Evolutionary conservation across 2,888 invertebrate genomes (phyloP).

Genomic region (Tipula helvola): DNA sequence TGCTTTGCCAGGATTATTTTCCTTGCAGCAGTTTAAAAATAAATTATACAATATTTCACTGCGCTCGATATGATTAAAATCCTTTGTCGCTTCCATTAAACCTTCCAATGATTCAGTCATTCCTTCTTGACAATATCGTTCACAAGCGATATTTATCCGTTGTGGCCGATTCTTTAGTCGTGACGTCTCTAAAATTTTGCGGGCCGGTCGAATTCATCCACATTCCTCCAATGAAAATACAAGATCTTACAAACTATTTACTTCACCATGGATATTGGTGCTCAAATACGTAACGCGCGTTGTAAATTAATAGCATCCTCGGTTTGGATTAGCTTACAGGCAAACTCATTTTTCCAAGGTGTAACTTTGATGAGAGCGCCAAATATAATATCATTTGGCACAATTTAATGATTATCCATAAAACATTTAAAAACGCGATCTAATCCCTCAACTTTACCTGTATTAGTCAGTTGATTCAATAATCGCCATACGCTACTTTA

Average conservation of each 20-base stretch:
- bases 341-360: constrained; percentile 64
- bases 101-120: constrained; percentile 58
- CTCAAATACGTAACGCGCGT: constrained; percentile 67
- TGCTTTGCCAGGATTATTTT: constrained; percentile 60
- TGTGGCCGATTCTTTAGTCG: constrained; percentile 57
- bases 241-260: constrained; percentile 71
- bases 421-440: constrained; percentile 47
- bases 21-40: constrained; percentile 58
- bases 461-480: constrained; percentile 53
- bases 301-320: constrained; percentile 74
- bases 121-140: constrained; percentile 49
- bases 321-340: constrained; percentile 53
- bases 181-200: constrained; percentile 74
- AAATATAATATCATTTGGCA: constrained; percentile 52
- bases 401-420: constrained; percentile 44
- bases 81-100: constrained; percentile 63
- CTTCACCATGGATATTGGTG: constrained; percentile 66
- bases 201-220: constrained; percentile 64
- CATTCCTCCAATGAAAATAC: constrained; percentile 74
- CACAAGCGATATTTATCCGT: constrained; percentile 53
- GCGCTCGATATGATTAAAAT: constrained; percentile 61
- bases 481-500: constrained; percentile 51
- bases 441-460: constrained; percentile 47
- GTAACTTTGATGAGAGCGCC: constrained; percentile 63
- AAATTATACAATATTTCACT: constrained; percentile 63